Conservation (phyloP, 2,113 vertebrate species). For the Labeo catla region DNA sequence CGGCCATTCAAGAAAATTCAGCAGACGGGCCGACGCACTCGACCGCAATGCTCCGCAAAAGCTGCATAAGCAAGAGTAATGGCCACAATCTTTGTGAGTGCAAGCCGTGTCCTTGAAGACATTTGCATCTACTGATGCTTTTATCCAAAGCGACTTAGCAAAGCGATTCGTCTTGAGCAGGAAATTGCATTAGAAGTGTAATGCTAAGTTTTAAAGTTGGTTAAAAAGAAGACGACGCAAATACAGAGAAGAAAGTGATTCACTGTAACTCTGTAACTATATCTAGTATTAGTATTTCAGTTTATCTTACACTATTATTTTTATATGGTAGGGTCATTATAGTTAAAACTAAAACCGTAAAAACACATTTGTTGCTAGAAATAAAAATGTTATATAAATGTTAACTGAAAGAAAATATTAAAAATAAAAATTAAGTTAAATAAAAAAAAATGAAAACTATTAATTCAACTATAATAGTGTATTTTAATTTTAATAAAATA, state of each 20-base stretch:
- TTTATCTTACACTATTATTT: not conserved
- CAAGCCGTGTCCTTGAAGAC: conserved; percentile 15
- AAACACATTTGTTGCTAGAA: no score
- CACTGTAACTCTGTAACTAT: not conserved
- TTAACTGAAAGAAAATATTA: no score
- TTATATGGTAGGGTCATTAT: no score
- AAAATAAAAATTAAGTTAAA: no score
- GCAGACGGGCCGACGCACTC: not conserved
- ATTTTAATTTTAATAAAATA: no score
- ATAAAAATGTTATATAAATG: not conserved
- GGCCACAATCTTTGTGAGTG: conserved; percentile 23
- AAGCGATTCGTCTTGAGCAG: conserved; percentile 2
- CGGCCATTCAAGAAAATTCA: conserved; percentile 1
- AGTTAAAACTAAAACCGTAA: no score
- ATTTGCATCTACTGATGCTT: conserved; percentile 23
- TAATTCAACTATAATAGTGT: no score
- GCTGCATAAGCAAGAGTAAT: conserved; percentile 40
- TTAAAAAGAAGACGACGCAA: not conserved
- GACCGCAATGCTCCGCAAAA: conserved; percentile 53
- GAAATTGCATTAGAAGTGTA: not conserved
- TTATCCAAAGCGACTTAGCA: conserved; percentile 19
- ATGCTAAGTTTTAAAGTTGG: not conserved
- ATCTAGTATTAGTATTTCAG: not conserved
- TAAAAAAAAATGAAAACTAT: no score
- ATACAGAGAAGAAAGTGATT: not conserved